A percentile compares a stretch with the other conserved stretches of the same genome.
Evolutionary conservation across 2,888 invertebrate species (phyloP).

Genomic region (Acleris cristana): DNA sequence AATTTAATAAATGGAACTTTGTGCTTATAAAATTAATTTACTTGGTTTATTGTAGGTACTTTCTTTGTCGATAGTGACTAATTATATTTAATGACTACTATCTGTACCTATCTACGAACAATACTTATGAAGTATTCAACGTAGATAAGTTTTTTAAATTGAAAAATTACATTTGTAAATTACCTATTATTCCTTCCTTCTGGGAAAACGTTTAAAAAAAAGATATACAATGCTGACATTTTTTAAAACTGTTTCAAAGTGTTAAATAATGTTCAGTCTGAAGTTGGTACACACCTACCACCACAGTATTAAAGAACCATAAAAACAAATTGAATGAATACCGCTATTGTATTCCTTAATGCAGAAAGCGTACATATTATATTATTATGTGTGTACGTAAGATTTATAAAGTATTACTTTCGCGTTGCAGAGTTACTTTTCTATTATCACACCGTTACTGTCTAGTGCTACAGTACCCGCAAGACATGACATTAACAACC

Average conservation of each 20-base stretch:
- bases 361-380: not conserved
- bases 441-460: not conserved
- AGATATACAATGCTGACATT: too few species aligned
- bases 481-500: not conserved
- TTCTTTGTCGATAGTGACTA: not conserved
- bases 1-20: not conserved
- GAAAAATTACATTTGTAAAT: too few species aligned
- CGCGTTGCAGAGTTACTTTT: not conserved
- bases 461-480: not conserved
- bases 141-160: too few species aligned
- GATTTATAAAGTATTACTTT: not conserved
- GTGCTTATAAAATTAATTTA: not conserved
- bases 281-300: too few species aligned
- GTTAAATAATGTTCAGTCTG: too few species aligned
- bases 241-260: too few species aligned
- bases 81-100: not conserved
- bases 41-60: not conserved
- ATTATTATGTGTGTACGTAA: not conserved
- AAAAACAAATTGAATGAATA: too few species aligned
- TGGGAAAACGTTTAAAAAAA: too few species aligned
- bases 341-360: not conserved
- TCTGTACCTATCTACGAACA: not conserved
- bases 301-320: too few species aligned
- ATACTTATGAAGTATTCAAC: too few species aligned
- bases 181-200: too few species aligned